phyloP scores from a whole-genome alignment of 2,888 invertebrate species.

The Leucania comma region DNA sequence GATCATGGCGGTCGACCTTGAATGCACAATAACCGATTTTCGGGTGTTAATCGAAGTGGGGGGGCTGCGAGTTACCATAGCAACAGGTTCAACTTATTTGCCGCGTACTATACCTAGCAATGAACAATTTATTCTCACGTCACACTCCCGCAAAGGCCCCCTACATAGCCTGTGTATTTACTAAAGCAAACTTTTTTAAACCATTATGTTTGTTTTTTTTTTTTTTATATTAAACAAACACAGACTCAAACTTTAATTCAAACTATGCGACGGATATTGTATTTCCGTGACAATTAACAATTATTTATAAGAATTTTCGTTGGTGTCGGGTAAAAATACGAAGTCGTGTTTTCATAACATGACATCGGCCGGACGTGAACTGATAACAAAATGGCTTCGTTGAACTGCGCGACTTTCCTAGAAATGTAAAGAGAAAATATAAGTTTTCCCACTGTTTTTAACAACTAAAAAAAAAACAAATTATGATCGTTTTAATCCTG shows the following conservation, averaged over 20 bases:
- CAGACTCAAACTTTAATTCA: not conserved
- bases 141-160: no score
- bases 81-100: no score
- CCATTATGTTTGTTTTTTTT: constrained; percentile 10
- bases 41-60: no score
- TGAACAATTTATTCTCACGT: no score
- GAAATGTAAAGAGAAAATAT: constrained; percentile 48
- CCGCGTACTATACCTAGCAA: no score
- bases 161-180: no score
- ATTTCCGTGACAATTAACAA: constrained; percentile 66
- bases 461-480: not conserved
- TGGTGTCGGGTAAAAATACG: constrained; percentile 75
- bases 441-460: constrained; percentile 24
- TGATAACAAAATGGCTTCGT: constrained; percentile 66
- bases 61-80: no score
- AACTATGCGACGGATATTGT: constrained; percentile 62
- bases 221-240: constrained; percentile 10
- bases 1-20: no score
- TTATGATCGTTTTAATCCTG: no score
- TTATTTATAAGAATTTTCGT: constrained; percentile 70
- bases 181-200: no score
- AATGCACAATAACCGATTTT: no score
- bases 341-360: constrained; percentile 79
- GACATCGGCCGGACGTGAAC: constrained; percentile 70
- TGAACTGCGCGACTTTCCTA: constrained; percentile 59